These are phyloP conservation scores for Peribatodes rhomboidaria DNA, from an alignment of 2,888 invertebrate species.

Conservation along the genomic window DNA sequence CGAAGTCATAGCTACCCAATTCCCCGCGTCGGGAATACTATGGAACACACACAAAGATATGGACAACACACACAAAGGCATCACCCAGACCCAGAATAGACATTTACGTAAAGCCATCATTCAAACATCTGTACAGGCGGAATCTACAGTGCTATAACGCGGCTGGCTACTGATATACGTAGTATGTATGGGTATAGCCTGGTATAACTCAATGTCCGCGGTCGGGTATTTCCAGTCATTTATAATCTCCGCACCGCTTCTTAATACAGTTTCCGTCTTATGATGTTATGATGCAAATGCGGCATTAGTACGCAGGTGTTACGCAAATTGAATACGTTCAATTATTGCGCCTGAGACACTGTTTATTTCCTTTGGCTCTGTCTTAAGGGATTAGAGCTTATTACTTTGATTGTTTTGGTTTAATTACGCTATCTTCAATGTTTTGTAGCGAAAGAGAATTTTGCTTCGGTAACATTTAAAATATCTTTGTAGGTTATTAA, in stretches of 20 bases:
- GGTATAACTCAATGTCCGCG: too few species aligned
- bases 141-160: too few species aligned
- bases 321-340: conserved; percentile 38
- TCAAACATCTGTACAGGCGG: too few species aligned
- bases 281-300: conserved; percentile 37
- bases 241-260: conserved; percentile 29
- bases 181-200: too few species aligned
- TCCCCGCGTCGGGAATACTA: too few species aligned
- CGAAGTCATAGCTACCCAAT: too few species aligned
- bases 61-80: too few species aligned
- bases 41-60: too few species aligned
- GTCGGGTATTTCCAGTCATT: conserved; percentile 30
- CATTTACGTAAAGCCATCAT: too few species aligned
- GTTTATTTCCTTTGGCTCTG: conserved; percentile 33
- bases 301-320: conserved; percentile 36
- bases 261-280: conserved; percentile 29
- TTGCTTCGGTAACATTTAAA: not conserved
- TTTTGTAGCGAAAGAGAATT: not conserved
- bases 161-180: too few species aligned
- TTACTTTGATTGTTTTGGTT: conserved; percentile 19
- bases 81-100: too few species aligned
- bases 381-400: conserved; percentile 19
- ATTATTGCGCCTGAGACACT: conserved; percentile 22
- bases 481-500: too few species aligned
- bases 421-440: not conserved